A percentile compares a stretch with the other conserved stretches of the same genome.
Evolutionary conservation across 2,797 vertebrate genomes (phyloP).

Genomic region (Atherinosoma microstoma): DNA sequence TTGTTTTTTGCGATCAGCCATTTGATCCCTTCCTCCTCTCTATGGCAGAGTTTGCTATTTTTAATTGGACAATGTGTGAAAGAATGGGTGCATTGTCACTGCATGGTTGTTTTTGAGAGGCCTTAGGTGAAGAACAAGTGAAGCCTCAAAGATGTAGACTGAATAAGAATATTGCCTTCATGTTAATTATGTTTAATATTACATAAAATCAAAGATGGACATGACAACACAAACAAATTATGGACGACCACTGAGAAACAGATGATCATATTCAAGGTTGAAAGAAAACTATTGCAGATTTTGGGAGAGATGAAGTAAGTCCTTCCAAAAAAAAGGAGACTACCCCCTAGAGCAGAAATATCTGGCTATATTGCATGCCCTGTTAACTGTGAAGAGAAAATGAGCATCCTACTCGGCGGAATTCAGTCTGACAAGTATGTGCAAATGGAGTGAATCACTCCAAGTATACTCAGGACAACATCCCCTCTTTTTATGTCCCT

Average conservation of each 20-base stretch:
- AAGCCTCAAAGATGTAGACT: slow-evolving; percentile 25
- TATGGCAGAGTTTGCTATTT: too few relatives aligned
- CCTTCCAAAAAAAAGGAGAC: slow-evolving; percentile 1
- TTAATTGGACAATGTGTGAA: too few relatives aligned
- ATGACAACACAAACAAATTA: slow-evolving; percentile 26
- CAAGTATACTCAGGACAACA: slow-evolving; percentile 55
- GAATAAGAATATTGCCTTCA: slow-evolving; percentile 48
- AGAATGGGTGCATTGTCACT: too few relatives aligned
- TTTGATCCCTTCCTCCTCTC: too few relatives aligned
- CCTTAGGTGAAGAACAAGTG: slow-evolving; percentile 14
- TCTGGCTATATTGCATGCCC: slow-evolving; percentile 49
- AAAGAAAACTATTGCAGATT: slow-evolving; percentile 14
- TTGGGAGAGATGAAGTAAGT: slow-evolving; percentile 1
- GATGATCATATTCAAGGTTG: slow-evolving; percentile 1
- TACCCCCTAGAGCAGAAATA: slow-evolving; percentile 23
- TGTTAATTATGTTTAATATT: slow-evolving; percentile 52
- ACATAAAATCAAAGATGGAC: slow-evolving; percentile 34
- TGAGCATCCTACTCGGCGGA: slow-evolving; percentile 56
- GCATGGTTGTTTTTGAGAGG: too few relatives aligned
- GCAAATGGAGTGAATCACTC: slow-evolving; percentile 70
- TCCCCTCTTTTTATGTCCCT: slow-evolving; percentile 21
- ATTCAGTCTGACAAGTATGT: slow-evolving; percentile 69
- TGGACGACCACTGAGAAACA: slow-evolving; percentile 17
- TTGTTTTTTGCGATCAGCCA: too few relatives aligned
- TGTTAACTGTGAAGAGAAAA: slow-evolving; percentile 68